Conservation (phyloP, 2,113 vertebrate species). For the Vulpes ferrilata region DNA sequence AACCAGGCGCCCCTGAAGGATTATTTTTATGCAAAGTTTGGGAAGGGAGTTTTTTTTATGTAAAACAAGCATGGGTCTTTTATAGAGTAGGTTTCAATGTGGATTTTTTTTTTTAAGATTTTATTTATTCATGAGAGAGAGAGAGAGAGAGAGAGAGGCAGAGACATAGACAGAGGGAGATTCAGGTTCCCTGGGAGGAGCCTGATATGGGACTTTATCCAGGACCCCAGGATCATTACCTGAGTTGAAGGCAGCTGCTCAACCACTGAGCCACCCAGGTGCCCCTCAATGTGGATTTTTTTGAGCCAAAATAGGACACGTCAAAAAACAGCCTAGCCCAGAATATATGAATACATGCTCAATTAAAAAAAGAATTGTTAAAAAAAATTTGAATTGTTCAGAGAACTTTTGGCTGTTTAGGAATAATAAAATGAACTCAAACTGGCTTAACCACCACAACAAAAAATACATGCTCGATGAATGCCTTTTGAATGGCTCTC, state of each 20-base stretch:
- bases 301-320: conserved; percentile 10
- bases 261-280: no score
- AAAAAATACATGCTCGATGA: not conserved
- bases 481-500: not conserved
- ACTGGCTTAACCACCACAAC: not conserved
- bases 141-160: no score
- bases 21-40: conserved; percentile 3
- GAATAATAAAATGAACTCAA: not conserved
- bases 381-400: not conserved
- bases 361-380: not conserved
- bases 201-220: no score
- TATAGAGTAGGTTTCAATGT: not conserved
- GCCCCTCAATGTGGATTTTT: not conserved
- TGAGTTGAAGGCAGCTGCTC: no score
- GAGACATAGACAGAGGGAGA: no score
- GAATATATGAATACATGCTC: not conserved
- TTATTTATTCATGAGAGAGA: no score
- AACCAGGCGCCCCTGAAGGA: not conserved
- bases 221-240: no score
- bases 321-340: not conserved
- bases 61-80: conserved; percentile 13
- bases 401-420: not conserved
- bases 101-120: not conserved
- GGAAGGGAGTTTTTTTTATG: not conserved
- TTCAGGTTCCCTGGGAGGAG: no score